Conservation (phyloP, 2,888 invertebrate genomes). For the Bursaphelenchus okinawaensis region DNA sequence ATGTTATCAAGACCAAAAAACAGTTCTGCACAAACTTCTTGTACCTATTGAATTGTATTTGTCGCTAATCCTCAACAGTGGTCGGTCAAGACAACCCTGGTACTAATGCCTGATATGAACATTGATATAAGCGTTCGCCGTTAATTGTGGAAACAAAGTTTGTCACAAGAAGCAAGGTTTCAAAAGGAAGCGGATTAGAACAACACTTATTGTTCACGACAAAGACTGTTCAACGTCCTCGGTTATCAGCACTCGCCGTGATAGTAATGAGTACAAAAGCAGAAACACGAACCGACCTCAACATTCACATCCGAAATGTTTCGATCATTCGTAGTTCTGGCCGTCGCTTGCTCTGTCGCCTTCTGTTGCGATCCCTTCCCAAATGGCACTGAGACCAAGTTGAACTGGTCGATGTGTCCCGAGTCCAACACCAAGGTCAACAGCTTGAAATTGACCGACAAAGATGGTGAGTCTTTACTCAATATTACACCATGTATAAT, state of each 20-base stretch:
- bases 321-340: not conserved
- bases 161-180: too few species aligned
- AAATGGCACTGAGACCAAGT: slow-evolving; percentile 36
- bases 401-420: slow-evolving; percentile 34
- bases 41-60: too few species aligned
- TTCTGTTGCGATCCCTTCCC: slow-evolving; percentile 27
- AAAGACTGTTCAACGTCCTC: not conserved
- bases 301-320: not conserved
- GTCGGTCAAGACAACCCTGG: too few species aligned
- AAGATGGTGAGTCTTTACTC: not conserved
- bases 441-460: slow-evolving; percentile 9
- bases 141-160: too few species aligned
- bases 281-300: not conserved
- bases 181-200: too few species aligned
- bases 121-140: too few species aligned
- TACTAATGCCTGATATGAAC: too few species aligned
- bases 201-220: too few species aligned
- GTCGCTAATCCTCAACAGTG: too few species aligned
- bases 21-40: too few species aligned
- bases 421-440: not conserved
- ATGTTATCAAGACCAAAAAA: too few species aligned
- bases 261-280: not conserved
- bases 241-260: not conserved
- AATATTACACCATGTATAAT: not conserved
- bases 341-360: not conserved